Conservation (phyloP, 2,888 invertebrate genomes). For the Pristionchus japonicus region DNA sequence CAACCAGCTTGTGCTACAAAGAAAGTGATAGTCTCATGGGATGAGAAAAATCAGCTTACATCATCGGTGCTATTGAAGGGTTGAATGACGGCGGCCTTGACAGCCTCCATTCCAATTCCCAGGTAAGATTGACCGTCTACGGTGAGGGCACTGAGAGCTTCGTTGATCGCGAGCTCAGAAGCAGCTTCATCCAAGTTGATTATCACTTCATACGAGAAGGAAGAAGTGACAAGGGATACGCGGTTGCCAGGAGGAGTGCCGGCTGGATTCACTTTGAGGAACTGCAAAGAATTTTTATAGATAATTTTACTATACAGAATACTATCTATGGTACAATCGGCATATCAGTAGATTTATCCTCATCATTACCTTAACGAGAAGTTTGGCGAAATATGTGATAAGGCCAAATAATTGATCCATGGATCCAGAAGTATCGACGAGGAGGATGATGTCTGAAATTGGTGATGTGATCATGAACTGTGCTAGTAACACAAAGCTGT, state of each 20-base stretch:
- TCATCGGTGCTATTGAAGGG: not conserved
- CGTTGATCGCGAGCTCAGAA: not conserved
- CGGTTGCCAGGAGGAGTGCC: not conserved
- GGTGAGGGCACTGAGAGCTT: not conserved
- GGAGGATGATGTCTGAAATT: not conserved
- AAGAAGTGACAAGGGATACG: not conserved
- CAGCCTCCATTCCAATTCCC: conserved; percentile 29
- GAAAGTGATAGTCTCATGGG: not conserved
- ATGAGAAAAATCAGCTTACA: no score
- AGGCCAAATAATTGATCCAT: not conserved
- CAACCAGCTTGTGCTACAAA: not conserved
- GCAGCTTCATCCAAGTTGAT: not conserved
- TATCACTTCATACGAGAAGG: not conserved
- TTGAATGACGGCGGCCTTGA: conserved; percentile 35
- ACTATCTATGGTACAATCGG: not conserved
- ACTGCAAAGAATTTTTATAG: conserved; percentile 9
- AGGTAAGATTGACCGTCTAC: conserved; percentile 2
- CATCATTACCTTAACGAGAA: not conserved
- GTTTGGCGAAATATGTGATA: not conserved
- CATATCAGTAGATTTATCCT: no score
- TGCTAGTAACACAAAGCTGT: no score
- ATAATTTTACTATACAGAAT: no score
- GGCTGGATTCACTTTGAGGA: not conserved
- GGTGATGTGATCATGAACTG: no score
- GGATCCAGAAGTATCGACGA: conserved; percentile 38